Conservation (phyloP, 2,888 invertebrate species). For the Formica aserva region DNA sequence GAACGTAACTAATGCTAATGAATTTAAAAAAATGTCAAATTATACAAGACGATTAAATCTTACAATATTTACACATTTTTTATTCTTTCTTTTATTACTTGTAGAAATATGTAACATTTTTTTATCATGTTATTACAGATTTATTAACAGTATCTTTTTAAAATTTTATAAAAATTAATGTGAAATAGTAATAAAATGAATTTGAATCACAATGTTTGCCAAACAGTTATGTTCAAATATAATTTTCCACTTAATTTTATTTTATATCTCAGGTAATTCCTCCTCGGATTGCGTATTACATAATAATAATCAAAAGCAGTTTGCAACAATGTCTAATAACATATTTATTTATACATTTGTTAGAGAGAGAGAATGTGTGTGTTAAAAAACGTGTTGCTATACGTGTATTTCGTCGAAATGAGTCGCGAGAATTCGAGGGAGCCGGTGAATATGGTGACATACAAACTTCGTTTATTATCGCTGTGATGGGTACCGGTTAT, state of each 20-base stretch:
- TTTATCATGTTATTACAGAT: not conserved
- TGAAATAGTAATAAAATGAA: not conserved
- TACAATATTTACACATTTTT: not conserved
- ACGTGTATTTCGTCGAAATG: not conserved
- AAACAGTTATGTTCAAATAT: not conserved
- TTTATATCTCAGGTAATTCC: too few relatives aligned
- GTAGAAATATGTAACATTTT: not conserved
- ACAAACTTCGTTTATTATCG: conserved; percentile 28
- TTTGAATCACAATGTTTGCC: not conserved
- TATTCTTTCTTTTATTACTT: not conserved
- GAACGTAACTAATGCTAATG: not conserved
- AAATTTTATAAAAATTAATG: not conserved
- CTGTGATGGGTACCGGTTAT: conserved; percentile 24
- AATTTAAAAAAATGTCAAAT: not conserved
- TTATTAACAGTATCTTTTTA: not conserved
- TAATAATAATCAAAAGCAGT: not conserved
- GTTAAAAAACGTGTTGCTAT: not conserved
- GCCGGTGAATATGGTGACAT: conserved; percentile 12
- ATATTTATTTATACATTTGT: not conserved
- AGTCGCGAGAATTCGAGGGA: not conserved
- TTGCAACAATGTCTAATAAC: not conserved
- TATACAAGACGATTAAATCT: not conserved
- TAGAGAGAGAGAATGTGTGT: not conserved
- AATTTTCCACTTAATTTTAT: not conserved
- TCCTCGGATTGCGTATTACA: not conserved